Evolutionary conservation across 2,797 vertebrate species (phyloP).

Genomic region (Petrocephalus schoutedeni): DNA sequence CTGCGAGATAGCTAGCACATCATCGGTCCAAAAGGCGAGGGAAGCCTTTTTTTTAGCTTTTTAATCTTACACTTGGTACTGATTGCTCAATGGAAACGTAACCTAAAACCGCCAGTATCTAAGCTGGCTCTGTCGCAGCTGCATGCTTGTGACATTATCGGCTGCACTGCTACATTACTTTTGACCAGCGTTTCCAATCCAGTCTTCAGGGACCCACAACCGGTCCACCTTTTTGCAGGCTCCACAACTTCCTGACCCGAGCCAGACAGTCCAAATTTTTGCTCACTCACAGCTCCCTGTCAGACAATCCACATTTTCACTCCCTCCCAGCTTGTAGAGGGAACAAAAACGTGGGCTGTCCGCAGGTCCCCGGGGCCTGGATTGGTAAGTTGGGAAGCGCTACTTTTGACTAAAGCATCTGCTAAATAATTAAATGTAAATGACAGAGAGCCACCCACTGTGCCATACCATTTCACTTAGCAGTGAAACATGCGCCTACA

Average conservation of each 20-base stretch:
- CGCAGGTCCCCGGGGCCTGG: not conserved
- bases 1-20: not conserved
- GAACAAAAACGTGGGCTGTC: not conserved
- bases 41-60: not conserved
- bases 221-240: not conserved
- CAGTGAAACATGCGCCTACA: not conserved
- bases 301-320: no score
- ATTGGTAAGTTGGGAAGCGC: not conserved
- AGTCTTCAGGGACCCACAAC: not conserved
- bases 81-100: not conserved
- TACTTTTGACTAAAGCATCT: not conserved
- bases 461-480: not conserved
- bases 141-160: not conserved
- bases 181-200: not conserved
- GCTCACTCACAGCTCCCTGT: no score
- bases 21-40: not conserved
- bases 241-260: not conserved
- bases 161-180: not conserved
- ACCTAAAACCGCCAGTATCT: not conserved
- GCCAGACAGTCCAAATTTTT: not conserved
- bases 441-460: not conserved
- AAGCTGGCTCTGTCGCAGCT: not conserved
- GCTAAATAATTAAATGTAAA: not conserved
- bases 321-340: no score
- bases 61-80: not conserved